Base-by-base conservation (phyloP, 2,888 invertebrate genomes). In the Zygothrica quintamaculata region DNA sequence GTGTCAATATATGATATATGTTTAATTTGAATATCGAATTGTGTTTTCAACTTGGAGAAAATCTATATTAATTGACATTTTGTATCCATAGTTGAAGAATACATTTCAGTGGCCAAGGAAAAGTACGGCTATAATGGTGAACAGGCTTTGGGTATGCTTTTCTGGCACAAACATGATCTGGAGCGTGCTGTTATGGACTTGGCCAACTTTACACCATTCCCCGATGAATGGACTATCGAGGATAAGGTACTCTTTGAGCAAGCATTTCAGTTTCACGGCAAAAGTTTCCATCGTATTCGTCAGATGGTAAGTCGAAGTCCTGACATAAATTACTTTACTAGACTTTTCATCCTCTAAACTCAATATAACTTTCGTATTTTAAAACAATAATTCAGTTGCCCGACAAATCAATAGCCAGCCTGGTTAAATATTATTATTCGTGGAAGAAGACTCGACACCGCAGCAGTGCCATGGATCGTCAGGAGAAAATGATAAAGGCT, bases 181-280 rank as follows among this genome's bases (percentile, higher is more conserved):
- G 97, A 96, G 77, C 93, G 96, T 84, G 98, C 99, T 6, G 95
- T 98, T 13, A 92, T 96, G 90, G 99, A 99, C 90, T 93, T 99
- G 81, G 96, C 98, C 1, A 99, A 99, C 91, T 99, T 98, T 90
- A 98, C 98, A 59, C 99, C 99, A 0, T 98, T 98, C 87, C 98
- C 98, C 9, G 98, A 99, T 91, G 98, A 99, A 89, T 99, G 99
- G 99, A 97, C 98, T 1, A 96, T 97, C 0, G 99, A 99, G 91
- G 99, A 99, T 89, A 99, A 98, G 92, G 98, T 98, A 44, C 92
- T 99, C 9, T 99, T 99, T 92, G 99, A 99, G 89, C 98, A 99
- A 92, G 99, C 99, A 31, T 99, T 98, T 91, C 97, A 98, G 89
- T 99, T 98, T 90, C 98, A 99, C 91, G 99, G 99, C 44, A 99